Percentiles rank a stretch among this genome's conserved stretches.
Conservation (phyloP, 1,140 invertebrate species). For the Eueides isabella region DNA sequence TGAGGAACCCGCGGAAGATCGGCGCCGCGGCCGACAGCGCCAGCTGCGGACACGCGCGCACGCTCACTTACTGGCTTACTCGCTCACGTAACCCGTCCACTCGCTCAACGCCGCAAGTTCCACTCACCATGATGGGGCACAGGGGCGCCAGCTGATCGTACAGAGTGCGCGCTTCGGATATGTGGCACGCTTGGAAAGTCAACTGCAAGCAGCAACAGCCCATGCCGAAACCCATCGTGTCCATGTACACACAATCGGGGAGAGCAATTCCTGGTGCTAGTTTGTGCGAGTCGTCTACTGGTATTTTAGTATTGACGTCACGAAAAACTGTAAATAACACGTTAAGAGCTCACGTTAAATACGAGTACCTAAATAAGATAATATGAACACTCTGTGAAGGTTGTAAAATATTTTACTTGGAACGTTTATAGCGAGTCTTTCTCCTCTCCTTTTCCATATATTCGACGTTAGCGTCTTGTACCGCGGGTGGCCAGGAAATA, state of each 20-base stretch:
- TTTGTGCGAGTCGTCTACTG: constrained; percentile 87
- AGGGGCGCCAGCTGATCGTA: constrained; percentile 99
- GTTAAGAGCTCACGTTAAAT: background rate
- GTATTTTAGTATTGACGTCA: constrained; percentile 93
- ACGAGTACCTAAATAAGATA: constrained; percentile 80
- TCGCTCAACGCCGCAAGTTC: constrained; percentile 55
- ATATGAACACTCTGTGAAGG: constrained; percentile 18
- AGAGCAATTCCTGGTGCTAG: constrained; percentile 84
- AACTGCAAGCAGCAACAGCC: constrained; percentile 98
- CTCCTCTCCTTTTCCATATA: constrained; percentile 93
- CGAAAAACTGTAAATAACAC: constrained; percentile 88
- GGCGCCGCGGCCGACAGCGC: constrained; percentile 98
- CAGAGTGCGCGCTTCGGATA: constrained; percentile 95
- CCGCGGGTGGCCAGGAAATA: constrained; percentile 96
- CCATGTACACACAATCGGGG: constrained; percentile 96
- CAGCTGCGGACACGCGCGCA: constrained; percentile 84
- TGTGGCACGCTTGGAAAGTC: constrained; percentile 98
- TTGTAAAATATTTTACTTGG: constrained; percentile 86
- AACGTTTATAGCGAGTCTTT: constrained; percentile 98
- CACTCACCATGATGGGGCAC: constrained; percentile 94
- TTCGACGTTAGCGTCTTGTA: constrained; percentile 97
- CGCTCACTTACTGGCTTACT: background rate
- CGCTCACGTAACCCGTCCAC: background rate
- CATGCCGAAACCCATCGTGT: constrained; percentile 99
- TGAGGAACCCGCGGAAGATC: constrained; percentile 95